These are phyloP conservation scores for Linnaemya vulpina DNA, from an alignment of 2,888 invertebrate species.

Conservation along the genomic window DNA sequence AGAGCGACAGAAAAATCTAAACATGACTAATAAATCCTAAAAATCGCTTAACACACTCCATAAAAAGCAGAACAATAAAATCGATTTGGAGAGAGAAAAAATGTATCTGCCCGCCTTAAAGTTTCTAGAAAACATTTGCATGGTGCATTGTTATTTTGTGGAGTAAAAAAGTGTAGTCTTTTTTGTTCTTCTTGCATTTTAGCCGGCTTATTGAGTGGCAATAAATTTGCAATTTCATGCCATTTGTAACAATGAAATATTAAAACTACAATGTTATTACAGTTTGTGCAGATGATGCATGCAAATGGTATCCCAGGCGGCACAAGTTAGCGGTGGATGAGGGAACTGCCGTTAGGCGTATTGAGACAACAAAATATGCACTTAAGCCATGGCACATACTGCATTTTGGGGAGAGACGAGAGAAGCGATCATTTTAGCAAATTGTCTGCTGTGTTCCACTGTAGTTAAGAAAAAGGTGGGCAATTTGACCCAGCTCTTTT, in stretches of 20 bases:
- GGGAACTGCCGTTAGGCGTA: slow-evolving; percentile 7
- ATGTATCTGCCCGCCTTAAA: slow-evolving; percentile 39
- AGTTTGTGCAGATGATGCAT: slow-evolving; percentile 24
- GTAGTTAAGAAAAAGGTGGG: slow-evolving; percentile 60
- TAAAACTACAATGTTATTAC: slow-evolving; percentile 50
- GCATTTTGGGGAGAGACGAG: neutral
- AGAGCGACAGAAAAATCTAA: slow-evolving; percentile 37
- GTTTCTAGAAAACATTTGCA: slow-evolving; percentile 22
- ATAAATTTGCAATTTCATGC: slow-evolving; percentile 78
- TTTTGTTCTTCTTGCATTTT: slow-evolving; percentile 19
- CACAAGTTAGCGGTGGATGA: neutral
- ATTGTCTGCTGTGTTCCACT: slow-evolving; percentile 49
- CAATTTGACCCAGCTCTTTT: slow-evolving; percentile 56
- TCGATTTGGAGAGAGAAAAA: slow-evolving; percentile 21
- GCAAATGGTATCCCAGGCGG: neutral
- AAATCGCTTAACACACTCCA: slow-evolving; percentile 20
- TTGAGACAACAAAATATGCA: slow-evolving; percentile 33
- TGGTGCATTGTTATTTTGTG: neutral
- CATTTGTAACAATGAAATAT: slow-evolving; percentile 71
- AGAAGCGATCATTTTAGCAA: slow-evolving; percentile 45
- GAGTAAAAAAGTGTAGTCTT: neutral
- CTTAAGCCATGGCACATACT: slow-evolving; percentile 20
- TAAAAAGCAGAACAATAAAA: slow-evolving; percentile 47
- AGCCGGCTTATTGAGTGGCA: slow-evolving; percentile 73
- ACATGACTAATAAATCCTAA: slow-evolving; percentile 60